Conservation (phyloP, 2,888 invertebrate genomes). For the Oxytorus armatus region DNA sequence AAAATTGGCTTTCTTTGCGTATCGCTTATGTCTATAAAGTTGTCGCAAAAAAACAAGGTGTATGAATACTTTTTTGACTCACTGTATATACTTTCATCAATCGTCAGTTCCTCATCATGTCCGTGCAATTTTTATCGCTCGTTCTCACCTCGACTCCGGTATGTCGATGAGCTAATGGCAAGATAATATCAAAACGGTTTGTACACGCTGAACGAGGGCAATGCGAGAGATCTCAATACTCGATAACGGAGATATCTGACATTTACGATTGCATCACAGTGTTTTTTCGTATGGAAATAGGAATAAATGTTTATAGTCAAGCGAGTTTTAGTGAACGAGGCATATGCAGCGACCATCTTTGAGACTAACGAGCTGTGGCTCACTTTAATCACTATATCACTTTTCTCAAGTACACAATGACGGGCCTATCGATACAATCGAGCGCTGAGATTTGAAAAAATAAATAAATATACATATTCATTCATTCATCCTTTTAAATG, state of each 20-base stretch:
- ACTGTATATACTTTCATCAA: slow-evolving; percentile 13
- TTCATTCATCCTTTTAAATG: no score
- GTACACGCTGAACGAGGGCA: slow-evolving; percentile 41
- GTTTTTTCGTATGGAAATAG: slow-evolving; percentile 40
- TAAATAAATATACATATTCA: no score
- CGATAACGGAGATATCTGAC: slow-evolving; percentile 49
- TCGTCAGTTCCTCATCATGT: slow-evolving; percentile 7
- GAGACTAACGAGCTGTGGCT: background rate
- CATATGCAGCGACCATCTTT: background rate
- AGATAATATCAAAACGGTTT: slow-evolving; percentile 49
- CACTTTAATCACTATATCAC: no score
- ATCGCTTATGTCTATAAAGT: no score
- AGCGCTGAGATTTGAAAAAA: background rate
- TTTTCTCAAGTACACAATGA: no score
- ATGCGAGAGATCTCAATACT: slow-evolving; percentile 18
- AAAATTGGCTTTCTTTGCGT: no score
- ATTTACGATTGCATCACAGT: slow-evolving; percentile 52
- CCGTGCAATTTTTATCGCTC: background rate
- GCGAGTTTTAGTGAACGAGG: slow-evolving; percentile 23
- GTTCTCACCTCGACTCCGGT: slow-evolving; percentile 27
- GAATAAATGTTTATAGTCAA: slow-evolving; percentile 41
- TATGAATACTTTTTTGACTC: no score
- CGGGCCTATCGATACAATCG: background rate
- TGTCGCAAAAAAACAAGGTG: no score
- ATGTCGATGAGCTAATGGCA: slow-evolving; percentile 61